Evolutionary conservation across 2,113 vertebrate species (phyloP).

Genomic region (Garra rufa): DNA sequence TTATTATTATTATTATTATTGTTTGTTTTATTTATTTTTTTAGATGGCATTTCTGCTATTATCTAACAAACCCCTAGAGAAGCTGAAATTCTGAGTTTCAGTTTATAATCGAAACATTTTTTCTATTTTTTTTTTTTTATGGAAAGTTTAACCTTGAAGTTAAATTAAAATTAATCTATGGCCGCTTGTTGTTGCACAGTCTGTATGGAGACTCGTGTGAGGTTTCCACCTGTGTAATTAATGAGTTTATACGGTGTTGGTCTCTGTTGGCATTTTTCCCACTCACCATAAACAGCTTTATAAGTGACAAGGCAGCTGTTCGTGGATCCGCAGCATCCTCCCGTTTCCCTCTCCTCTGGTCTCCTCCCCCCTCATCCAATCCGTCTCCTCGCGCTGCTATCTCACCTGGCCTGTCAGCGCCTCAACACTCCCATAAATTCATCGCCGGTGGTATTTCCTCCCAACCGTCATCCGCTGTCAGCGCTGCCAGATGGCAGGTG

Average conservation of each 20-base stretch:
- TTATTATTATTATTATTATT: not conserved
- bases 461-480: conserved; percentile 72
- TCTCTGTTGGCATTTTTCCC: not conserved
- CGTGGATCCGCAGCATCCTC: not conserved
- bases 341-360: not conserved
- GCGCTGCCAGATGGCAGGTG: conserved; percentile 58
- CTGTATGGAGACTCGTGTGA: not conserved
- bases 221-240: not conserved
- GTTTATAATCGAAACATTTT: no score
- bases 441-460: conserved; percentile 65
- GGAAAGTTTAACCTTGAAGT: not conserved
- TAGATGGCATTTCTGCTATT: not conserved
- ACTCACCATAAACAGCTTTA: conserved; percentile 1
- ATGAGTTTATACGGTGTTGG: not conserved
- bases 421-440: conserved; percentile 69
- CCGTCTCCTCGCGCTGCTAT: conserved; percentile 50
- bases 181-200: not conserved
- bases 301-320: conserved; percentile 22
- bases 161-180: not conserved
- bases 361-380: not conserved
- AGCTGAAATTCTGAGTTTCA: no score
- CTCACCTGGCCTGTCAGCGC: conserved; percentile 65
- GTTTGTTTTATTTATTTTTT: not conserved
- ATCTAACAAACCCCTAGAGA: no score
- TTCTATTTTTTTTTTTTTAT: no score